Percentiles rank a stretch among this genome's conserved stretches.
Evolutionary conservation across 2,113 vertebrate species (phyloP).

Genomic region (Poeciliopsis occidentalis): DNA sequence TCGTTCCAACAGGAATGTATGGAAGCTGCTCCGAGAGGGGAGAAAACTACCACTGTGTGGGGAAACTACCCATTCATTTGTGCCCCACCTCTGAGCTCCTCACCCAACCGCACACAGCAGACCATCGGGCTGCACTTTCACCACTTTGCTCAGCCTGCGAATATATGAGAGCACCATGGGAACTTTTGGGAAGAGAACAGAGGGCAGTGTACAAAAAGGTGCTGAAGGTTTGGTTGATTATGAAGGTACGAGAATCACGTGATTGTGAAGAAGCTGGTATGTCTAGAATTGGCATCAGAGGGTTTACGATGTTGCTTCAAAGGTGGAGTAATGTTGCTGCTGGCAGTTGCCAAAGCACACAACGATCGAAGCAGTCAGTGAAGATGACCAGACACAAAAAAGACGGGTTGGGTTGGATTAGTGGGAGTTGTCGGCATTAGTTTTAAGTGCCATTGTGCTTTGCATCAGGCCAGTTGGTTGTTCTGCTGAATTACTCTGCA

Average conservation of each 20-base stretch:
- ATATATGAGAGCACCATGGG: slow-evolving; percentile 46
- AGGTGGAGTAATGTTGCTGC: background rate
- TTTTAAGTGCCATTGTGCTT: background rate
- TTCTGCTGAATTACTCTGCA: background rate
- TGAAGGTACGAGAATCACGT: background rate
- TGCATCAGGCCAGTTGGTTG: background rate
- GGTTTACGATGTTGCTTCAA: background rate
- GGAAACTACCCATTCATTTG: slow-evolving; percentile 42
- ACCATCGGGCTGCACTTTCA: slow-evolving; percentile 44
- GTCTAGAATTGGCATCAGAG: slow-evolving; percentile 25
- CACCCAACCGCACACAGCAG: slow-evolving; percentile 39
- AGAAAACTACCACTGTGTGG: slow-evolving; percentile 68
- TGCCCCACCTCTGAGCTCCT: slow-evolving; percentile 35
- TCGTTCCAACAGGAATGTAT: slow-evolving; percentile 63
- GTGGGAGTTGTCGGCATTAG: background rate
- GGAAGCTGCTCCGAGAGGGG: slow-evolving; percentile 58
- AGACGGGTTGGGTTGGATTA: background rate
- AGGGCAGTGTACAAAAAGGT: slow-evolving; percentile 4
- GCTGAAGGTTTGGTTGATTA: background rate
- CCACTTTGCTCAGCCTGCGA: slow-evolving; percentile 34
- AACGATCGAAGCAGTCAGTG: no score
- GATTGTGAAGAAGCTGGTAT: slow-evolving; percentile 25
- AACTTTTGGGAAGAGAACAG: slow-evolving; percentile 40
- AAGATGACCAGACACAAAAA: background rate
- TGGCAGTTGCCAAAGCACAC: background rate